Conservation (phyloP, 1,140 invertebrate species). For the Artemia franciscana region DNA sequence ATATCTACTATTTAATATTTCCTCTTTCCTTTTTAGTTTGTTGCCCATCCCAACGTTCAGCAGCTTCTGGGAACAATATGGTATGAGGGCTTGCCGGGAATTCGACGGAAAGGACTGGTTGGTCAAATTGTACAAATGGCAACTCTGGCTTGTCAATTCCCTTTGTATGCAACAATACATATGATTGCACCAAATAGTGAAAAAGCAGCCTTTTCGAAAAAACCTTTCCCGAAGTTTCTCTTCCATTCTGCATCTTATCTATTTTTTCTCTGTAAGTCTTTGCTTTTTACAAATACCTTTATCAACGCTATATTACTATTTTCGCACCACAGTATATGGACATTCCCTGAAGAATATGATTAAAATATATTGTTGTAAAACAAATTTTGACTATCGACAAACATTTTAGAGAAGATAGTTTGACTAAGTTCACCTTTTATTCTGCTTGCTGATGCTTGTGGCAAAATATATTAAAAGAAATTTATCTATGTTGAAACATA, state of each 20-base stretch:
- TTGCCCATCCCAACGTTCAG: constrained; percentile 77
- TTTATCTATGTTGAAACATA: too few species aligned
- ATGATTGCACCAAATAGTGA: constrained; percentile 57
- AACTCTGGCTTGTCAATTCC: constrained; percentile 57
- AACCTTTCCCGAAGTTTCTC: constrained; percentile 85
- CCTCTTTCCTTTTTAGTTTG: constrained; percentile 37
- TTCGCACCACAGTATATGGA: too few species aligned
- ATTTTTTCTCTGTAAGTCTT: constrained; percentile 58
- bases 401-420: too few species aligned
- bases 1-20: too few species aligned
- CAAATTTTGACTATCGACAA: too few species aligned
- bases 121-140: constrained; percentile 51
- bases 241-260: constrained; percentile 70
- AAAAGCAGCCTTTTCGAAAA: constrained; percentile 58
- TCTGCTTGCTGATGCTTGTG: too few species aligned
- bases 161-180: constrained; percentile 57
- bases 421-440: too few species aligned
- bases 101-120: constrained; percentile 47
- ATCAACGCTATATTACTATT: too few species aligned
- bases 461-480: too few species aligned
- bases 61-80: constrained; percentile 66
- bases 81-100: constrained; percentile 74
- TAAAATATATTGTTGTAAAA: too few species aligned
- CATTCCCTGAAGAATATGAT: too few species aligned
- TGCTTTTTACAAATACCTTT: too few species aligned